Evolutionary conservation across 2,113 vertebrate genomes (phyloP).

Genomic region (Stomatorhinus ivindoensis): DNA sequence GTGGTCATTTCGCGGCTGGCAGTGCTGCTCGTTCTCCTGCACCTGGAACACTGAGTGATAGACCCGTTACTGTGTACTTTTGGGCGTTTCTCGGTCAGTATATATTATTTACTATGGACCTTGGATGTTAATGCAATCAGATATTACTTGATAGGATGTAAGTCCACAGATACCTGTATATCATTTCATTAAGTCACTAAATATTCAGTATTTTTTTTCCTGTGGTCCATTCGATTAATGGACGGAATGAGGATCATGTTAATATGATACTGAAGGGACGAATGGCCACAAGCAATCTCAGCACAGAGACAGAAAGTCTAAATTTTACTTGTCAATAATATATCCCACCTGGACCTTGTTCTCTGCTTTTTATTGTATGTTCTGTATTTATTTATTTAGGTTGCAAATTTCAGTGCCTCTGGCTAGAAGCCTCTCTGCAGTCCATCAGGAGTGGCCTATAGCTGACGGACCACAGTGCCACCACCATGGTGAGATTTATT

Average conservation of each 20-base stretch:
- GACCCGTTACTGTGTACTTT: neutral
- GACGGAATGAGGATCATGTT: neutral
- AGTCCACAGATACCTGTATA: neutral
- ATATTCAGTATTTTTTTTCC: neutral
- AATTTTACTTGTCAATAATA: neutral
- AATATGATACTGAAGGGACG: neutral
- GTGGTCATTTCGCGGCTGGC: neutral
- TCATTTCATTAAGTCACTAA: neutral
- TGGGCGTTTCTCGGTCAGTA: neutral
- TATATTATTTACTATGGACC: neutral
- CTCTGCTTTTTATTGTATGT: neutral
- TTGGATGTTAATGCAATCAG: neutral
- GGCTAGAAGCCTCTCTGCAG: constrained; percentile 19
- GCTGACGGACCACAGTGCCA: constrained; percentile 11
- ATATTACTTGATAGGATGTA: neutral
- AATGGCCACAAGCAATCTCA: neutral
- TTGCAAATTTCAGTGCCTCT: neutral
- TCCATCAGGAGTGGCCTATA: constrained; percentile 18
- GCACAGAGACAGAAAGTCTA: neutral
- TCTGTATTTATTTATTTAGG: neutral
- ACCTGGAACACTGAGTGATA: neutral
- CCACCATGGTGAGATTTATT: neutral
- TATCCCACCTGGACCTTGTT: neutral
- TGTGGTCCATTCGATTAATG: neutral
- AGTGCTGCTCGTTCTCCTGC: neutral